Base-by-base conservation (phyloP, 2,888 invertebrate genomes). In the Prostheceraeus crozeri region DNA sequence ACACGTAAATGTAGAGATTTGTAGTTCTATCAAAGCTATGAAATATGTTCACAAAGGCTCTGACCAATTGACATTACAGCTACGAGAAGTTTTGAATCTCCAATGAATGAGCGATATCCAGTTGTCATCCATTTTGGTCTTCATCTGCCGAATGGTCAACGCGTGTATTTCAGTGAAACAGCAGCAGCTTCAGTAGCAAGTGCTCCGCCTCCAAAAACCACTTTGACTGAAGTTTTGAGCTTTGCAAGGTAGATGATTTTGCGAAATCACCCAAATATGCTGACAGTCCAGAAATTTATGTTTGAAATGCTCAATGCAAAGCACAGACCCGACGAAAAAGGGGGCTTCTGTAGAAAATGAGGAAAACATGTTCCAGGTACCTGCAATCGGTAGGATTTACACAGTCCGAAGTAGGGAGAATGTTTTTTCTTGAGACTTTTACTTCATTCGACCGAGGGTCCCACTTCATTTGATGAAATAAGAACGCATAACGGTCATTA, bases 11-110 rank as follows among this genome's bases (percentile, higher is more conserved):
- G 61, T 61, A 1, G 76, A 77, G 61, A 70, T 54, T 59, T 79
- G 77, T 60, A 70, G 68, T 66, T 77, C 75, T 0, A 72, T 78
- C 0, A 74, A 76, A 62, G 67, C 69, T 0, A 74, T 76, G 16
- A 75, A 75, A 68, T 78, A 77, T 67, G 71, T 77, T 23, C 73
- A 68, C 55, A 77, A 77, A 71, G 73, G 74, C 27, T 46, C 48
- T 27, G 65, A 68, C 45, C 36, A 40, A 66, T 68, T n/a, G 69
- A 66, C 55, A 72, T 76, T 65, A 72, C 72, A 3, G 62, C 64
- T n/a, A 76, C 73, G 72, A 57, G 71, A 27, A 65, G 73, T 25
- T 67, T 70, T 54, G 65, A 66, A 54, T 72, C 70, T 68, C 56
- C 67, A 55, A 60, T 74, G 45, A 72, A 72, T 65, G 68, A 70